Conservation (phyloP, 2,888 invertebrate genomes). For the Tanaodytes sp. region DNA sequence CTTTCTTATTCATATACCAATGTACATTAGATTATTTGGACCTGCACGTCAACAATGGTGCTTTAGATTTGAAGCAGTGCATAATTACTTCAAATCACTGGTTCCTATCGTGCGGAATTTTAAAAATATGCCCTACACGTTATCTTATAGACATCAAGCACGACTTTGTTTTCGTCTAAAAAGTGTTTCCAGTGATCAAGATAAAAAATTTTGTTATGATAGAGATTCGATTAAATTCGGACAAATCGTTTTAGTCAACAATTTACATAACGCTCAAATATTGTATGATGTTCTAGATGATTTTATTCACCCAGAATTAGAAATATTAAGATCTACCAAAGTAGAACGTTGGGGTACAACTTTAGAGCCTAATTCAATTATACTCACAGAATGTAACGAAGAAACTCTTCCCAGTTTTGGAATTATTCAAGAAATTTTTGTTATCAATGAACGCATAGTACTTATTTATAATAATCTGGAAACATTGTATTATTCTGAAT, state of each 20-base stretch:
- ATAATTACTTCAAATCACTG: constrained; percentile 43
- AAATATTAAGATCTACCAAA: constrained; percentile 31
- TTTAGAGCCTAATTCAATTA: constrained; percentile 22
- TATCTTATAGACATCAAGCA: too few species aligned
- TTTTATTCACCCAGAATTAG: neutral
- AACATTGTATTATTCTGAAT: constrained; percentile 30
- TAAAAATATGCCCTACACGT: constrained; percentile 38
- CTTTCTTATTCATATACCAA: constrained; percentile 50
- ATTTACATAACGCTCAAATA: constrained; percentile 7
- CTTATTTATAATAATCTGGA: constrained; percentile 20
- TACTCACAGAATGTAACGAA: constrained; percentile 34
- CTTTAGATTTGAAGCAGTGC: constrained; percentile 53
- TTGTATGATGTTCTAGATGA: neutral
- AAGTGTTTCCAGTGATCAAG: neutral
- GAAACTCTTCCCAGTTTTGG: constrained; percentile 42
- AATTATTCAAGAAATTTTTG: constrained; percentile 35
- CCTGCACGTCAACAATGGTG: constrained; percentile 50
- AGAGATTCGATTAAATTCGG: constrained; percentile 30
- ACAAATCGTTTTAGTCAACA: constrained; percentile 7
- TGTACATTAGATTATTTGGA: constrained; percentile 51
- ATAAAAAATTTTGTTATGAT: constrained; percentile 35
- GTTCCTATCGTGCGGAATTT: constrained; percentile 47
- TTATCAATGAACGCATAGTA: constrained; percentile 19
- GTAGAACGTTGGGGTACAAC: constrained; percentile 24
- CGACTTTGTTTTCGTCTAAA: neutral